A percentile compares a stretch with the other conserved stretches of the same genome.
These are phyloP conservation scores for Tipula vernalis DNA, from an alignment of 2,888 invertebrate species.

Conservation along the genomic window DNA sequence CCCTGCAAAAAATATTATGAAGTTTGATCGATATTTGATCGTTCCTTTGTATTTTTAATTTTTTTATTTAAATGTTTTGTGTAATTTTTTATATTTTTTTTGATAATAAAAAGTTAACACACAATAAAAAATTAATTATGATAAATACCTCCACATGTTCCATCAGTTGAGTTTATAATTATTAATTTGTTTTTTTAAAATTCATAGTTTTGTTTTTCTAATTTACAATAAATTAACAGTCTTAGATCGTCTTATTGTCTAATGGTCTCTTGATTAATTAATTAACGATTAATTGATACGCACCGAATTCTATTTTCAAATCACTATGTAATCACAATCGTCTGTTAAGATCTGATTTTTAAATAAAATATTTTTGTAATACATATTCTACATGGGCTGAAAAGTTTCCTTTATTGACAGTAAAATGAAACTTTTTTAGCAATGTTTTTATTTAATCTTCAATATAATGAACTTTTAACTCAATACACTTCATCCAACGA, in stretches of 20 bases:
- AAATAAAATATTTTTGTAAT: no score
- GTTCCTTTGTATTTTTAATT: not conserved
- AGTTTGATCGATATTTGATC: not conserved
- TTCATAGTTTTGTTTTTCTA: not conserved
- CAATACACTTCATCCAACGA: no score
- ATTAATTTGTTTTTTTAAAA: not conserved
- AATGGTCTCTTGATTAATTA: not conserved
- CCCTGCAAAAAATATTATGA: not conserved
- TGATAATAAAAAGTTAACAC: conserved; percentile 6
- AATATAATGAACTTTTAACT: no score
- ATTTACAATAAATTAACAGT: not conserved
- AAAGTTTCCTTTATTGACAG: no score
- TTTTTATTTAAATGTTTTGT: not conserved
- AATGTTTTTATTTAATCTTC: no score
- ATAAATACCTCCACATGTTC: conserved; percentile 9
- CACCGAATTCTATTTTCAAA: not conserved
- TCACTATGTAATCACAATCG: not conserved
- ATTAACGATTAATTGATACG: not conserved
- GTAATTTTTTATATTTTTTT: conserved; percentile 7
- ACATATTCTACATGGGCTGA: no score
- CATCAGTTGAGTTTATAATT: conserved; percentile 7
- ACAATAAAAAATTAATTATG: conserved; percentile 7
- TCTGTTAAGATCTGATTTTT: not conserved
- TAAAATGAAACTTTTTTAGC: no score
- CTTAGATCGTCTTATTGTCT: not conserved